Evolutionary conservation across 2,113 vertebrate species (phyloP), one percentile per base, ranked within the genome.

Genomic region (Crypturellus undulatus): DNA sequence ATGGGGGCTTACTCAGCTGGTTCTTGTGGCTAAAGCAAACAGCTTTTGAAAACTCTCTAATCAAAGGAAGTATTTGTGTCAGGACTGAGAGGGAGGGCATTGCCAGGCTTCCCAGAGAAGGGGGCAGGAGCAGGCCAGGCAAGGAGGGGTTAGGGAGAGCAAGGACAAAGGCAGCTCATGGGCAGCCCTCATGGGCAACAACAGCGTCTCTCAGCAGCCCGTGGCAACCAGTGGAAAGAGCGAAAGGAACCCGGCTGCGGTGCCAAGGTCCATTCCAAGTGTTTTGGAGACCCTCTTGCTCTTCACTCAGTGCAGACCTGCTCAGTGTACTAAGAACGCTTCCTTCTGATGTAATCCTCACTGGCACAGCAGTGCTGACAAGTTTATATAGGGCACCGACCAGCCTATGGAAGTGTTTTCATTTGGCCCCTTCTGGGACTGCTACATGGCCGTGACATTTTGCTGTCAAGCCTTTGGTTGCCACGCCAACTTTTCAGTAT

Each of bases 181-280:
- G 77, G 4, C 1, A 93, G 81, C 72, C 89, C 75, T 59, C 17
- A 4, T 49, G 70, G 12, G 49, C 79, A 95, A 77, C 79, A 49
- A 84, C 56, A 19, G 91, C 5, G 96, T 96, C 79, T 94, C 97
- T 95, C 85, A 92, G 97, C 97, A 97, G 96, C 93, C 18, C 11
- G 64, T 54, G 75, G 56, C 75, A 60, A 51, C 10, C 2, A 3
- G 62, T 59, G 78, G 70, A 82, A 0, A 0, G 73, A 71, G 84
- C 9, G 2, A 89, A 93, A 92, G 60, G 58, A 90, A 77, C 21
- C 79, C 51, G 52, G 80, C 75, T 38, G 58, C 90, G 82, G 65
- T 0, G 12, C 83, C 69, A 49, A 68, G 62, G 56, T 72, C 91
- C 36, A 30, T 76, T 93, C 69, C n/a, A 47, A 96, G 68, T 24